Conservation (phyloP, 1,140 invertebrate species). For the Teleogryllus occipitalis region DNA sequence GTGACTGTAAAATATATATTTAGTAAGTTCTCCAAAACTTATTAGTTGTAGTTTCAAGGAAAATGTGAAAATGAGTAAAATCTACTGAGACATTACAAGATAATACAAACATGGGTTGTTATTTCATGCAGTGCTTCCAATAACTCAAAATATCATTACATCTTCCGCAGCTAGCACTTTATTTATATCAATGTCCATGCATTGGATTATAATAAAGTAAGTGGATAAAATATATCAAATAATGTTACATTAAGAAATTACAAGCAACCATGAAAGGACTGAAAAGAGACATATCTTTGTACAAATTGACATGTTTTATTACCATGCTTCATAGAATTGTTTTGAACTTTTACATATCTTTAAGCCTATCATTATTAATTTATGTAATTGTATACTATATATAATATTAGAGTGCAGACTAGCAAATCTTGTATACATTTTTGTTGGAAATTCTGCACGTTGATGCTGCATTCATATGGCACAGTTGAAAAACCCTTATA, state of each 20-base stretch:
- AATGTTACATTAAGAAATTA: constrained; percentile 6
- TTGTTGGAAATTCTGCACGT: constrained; percentile 16
- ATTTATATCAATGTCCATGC: constrained; percentile 1
- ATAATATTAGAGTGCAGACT: constrained; percentile 21
- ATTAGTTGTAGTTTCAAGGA: no score
- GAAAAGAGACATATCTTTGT: constrained; percentile 16
- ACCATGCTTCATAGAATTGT: constrained; percentile 8
- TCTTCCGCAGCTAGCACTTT: not conserved
- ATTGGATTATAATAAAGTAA: constrained; percentile 1
- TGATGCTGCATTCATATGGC: constrained; percentile 20
- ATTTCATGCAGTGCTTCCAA: not conserved
- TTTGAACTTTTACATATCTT: constrained; percentile 2
- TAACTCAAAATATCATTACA: not conserved
- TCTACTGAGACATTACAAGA: no score
- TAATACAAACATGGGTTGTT: no score
- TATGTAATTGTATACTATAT: constrained; percentile 13
- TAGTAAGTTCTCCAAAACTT: no score
- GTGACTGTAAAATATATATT: no score
- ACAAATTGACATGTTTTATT: constrained; percentile 15
- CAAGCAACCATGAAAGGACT: constrained; percentile 1
- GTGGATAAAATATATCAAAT: constrained; percentile 6
- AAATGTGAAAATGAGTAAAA: no score
- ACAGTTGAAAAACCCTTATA: constrained; percentile 15
- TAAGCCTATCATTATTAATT: constrained; percentile 10
- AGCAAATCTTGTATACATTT: constrained; percentile 9